Evolutionary conservation across 2,888 invertebrate genomes (phyloP), one percentile per base, ranked within the genome.

Genomic region (Pheosia gnoma): DNA sequence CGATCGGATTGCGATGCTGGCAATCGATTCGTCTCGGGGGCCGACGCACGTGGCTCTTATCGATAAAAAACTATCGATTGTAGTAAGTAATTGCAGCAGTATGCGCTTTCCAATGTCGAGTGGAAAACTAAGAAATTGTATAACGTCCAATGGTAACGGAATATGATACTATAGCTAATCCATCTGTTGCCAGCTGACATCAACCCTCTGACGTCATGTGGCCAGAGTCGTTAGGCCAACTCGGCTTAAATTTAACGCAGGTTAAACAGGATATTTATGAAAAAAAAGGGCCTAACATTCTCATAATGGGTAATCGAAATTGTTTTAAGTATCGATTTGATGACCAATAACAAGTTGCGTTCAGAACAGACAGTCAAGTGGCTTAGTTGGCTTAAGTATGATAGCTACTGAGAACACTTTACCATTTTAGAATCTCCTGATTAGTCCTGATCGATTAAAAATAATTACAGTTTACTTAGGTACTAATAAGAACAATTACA

Each of bases 41-140:
- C 59, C 59, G 25, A 70, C 64, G 69, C 79, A 80, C 75, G 77
- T 77, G 77, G 68, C 67, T 58, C 66, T 64, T 71, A 75, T 71
- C 73, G 67, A 70, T 67, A 57, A 52, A 56, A 65, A 65, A 57
- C 49, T 37, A 62, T 59, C 66, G 60, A 71, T 65, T 63, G 51
- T 58, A 58, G 53, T 37, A 36, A 58, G 53, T 37, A 36, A 71
- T 69, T 62, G 52, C 72, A 63, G 67, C 70, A 72, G 60, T 68
- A 61, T 65, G 71, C 63, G 62, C 70, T 79, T 78, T 77, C 66
- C 71, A 72, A 72, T 74, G 66, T 72, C 66, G 66, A 63, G 52
- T 62, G 56, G 68, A 76, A 25, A 25, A 1, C 25, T 25, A 25
- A 25, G 25, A 25, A 25, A 25, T 25, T 25, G 25, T 25, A 25